These are phyloP conservation scores for Zaprionus gabonicus DNA, from an alignment of 1,140 invertebrate genomes.

Conservation along the genomic window DNA sequence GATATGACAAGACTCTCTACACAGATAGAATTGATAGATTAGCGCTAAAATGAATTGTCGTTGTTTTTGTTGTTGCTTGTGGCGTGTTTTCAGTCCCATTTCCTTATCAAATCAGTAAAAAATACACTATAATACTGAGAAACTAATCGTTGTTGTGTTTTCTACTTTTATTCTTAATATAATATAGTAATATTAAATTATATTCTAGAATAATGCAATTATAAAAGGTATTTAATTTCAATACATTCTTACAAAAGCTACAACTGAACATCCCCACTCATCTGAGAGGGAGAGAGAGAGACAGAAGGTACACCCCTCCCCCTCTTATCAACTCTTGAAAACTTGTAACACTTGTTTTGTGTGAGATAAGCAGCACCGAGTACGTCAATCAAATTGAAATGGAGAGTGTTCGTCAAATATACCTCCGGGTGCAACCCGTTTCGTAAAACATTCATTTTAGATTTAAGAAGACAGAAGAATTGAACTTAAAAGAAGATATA, in stretches of 20 bases:
- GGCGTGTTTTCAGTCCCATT: not conserved
- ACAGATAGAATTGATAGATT: not conserved
- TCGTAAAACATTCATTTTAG: too few relatives aligned
- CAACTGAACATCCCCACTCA: too few relatives aligned
- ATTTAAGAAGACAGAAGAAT: too few relatives aligned
- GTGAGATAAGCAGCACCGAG: not conserved
- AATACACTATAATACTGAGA: not conserved
- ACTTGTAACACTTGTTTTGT: not conserved
- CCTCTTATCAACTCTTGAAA: not conserved
- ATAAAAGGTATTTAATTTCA: too few relatives aligned
- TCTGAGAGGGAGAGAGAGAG: not conserved
- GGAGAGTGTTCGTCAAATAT: not conserved
- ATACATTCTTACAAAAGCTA: too few relatives aligned
- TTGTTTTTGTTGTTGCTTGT: not conserved
- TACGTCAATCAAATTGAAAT: slow-evolving; percentile 1
- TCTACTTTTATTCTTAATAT: too few relatives aligned
- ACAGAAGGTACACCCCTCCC: not conserved
- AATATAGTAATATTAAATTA: too few relatives aligned
- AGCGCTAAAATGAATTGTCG: not conserved
- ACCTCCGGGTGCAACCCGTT: not conserved
- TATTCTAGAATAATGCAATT: too few relatives aligned
- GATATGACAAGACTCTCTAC: not conserved
- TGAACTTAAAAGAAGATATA: too few relatives aligned
- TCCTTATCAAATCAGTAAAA: not conserved
- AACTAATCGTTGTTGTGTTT: too few relatives aligned